phyloP scores from a whole-genome alignment of 2,797 vertebrate genomes.

The Hypotaenidia philippensis region DNA sequence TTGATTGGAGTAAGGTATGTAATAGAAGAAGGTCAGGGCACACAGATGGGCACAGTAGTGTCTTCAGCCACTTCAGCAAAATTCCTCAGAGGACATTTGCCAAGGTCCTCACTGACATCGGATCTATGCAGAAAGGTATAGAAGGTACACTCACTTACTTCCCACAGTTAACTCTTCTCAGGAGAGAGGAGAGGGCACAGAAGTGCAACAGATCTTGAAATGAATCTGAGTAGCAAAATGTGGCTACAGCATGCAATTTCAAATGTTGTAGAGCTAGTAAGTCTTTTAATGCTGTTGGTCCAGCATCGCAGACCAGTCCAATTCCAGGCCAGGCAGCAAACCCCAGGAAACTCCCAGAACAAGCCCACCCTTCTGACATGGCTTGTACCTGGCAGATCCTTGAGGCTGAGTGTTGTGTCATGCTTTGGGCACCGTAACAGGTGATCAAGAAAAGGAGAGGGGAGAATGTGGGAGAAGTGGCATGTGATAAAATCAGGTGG shows the following conservation, averaged over 20 bases:
- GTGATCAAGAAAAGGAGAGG: not conserved
- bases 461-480: rapidly evolving
- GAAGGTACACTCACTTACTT: not conserved
- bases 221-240: not conserved
- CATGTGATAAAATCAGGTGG: not conserved
- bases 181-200: not conserved
- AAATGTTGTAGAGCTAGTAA: not conserved
- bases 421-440: not conserved
- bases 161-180: not conserved
- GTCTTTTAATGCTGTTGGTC: not conserved
- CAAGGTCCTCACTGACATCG: not conserved
- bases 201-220: not conserved
- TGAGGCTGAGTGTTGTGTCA: not conserved
- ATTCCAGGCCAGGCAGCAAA: not conserved
- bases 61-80: conserved; percentile 42
- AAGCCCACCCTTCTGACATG: not conserved
- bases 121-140: not conserved
- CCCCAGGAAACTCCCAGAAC: not conserved
- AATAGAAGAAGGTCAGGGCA: conserved; percentile 37
- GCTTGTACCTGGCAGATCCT: not conserved
- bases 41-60: rapidly evolving
- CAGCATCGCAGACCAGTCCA: rapidly evolving
- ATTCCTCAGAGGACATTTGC: not conserved
- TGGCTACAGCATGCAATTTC: not conserved
- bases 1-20: not conserved